A percentile compares a stretch with the other conserved stretches of the same genome.
These are phyloP conservation scores for Saimiri boliviensis DNA, from an alignment of 2,113 vertebrate species.

Conservation along the genomic window DNA sequence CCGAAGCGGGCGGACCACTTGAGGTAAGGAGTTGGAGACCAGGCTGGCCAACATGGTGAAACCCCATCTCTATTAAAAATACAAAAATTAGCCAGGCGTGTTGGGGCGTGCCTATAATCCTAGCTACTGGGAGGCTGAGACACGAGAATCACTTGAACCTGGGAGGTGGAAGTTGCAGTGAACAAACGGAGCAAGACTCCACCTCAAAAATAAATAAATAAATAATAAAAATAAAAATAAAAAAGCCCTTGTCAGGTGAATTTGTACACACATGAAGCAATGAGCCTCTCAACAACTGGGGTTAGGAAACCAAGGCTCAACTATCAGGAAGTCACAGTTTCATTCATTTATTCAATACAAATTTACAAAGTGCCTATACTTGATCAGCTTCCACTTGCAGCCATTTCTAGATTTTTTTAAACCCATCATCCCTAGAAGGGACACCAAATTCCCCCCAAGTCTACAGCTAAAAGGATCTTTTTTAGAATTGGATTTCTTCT, in stretches of 20 bases:
- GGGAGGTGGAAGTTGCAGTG: too few relatives aligned
- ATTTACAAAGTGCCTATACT: neutral
- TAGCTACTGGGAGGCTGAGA: too few relatives aligned
- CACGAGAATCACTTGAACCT: too few relatives aligned
- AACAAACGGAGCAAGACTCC: too few relatives aligned
- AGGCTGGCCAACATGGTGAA: too few relatives aligned
- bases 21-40: too few relatives aligned
- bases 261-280: neutral
- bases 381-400: neutral
- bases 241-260: neutral
- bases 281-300: neutral
- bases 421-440: neutral
- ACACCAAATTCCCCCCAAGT: neutral
- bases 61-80: too few relatives aligned
- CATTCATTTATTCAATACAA: neutral
- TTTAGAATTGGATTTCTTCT: slow-evolving; percentile 60
- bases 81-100: too few relatives aligned
- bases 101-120: too few relatives aligned
- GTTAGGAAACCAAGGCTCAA: neutral
- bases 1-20: too few relatives aligned
- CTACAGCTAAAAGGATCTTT: neutral
- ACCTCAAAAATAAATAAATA: too few relatives aligned
- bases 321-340: neutral
- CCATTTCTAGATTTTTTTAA: neutral
- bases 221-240: neutral